These are phyloP conservation scores for Adineta ricciae DNA, from an alignment of 2,888 invertebrate species.

Conservation along the genomic window DNA sequence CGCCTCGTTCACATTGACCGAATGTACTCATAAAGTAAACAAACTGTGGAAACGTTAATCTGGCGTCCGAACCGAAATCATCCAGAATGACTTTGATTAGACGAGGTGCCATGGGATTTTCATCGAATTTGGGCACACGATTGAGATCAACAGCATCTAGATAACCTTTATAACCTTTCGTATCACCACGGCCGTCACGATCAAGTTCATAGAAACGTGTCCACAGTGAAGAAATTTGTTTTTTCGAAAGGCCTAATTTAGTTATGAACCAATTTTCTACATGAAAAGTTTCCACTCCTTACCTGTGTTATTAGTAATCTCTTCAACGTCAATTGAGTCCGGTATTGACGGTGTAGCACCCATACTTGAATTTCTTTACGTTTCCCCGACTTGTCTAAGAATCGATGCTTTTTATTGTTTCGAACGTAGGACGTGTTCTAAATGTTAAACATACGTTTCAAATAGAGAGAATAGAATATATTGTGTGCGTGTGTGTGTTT, in stretches of 20 bases:
- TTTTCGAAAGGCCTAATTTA: background rate
- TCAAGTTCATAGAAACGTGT: constrained; percentile 18
- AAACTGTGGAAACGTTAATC: background rate
- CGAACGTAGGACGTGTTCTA: background rate
- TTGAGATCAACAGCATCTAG: background rate
- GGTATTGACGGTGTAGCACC: background rate
- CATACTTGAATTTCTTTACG: background rate
- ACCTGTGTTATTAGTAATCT: constrained; percentile 2
- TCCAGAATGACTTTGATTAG: constrained; percentile 12
- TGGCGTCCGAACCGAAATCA: background rate
- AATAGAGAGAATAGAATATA: background rate
- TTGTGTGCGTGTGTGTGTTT: no score
- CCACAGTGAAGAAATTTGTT: background rate
- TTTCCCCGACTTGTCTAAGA: background rate
- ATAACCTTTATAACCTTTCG: constrained; percentile 15
- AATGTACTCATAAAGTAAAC: constrained; percentile 12
- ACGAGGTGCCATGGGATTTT: constrained; percentile 1
- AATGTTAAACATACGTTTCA: background rate
- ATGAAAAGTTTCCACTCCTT: background rate
- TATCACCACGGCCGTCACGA: background rate
- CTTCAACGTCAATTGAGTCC: background rate
- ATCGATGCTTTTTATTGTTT: background rate
- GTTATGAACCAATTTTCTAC: background rate
- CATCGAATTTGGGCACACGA: constrained; percentile 22
- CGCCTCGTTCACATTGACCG: background rate